These are phyloP conservation scores for Limonius californicus DNA, from an alignment of 1,140 invertebrate species.

Conservation along the genomic window DNA sequence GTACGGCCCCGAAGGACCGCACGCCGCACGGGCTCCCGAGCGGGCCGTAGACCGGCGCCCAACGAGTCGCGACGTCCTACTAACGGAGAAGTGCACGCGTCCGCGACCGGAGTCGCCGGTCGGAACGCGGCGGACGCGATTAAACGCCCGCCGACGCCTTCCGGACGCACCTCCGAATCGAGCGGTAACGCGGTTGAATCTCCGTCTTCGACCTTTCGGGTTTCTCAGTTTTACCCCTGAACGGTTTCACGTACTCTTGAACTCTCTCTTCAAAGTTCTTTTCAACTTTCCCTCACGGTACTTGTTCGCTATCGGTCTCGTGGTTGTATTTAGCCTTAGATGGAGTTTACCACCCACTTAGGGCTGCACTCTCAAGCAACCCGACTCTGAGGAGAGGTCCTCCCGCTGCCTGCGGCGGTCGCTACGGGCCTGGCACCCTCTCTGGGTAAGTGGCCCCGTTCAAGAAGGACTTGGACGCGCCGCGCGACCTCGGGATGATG, in stretches of 20 bases:
- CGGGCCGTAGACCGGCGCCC: conserved; percentile 44
- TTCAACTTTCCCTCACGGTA: conserved; percentile 89
- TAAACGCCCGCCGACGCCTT: conserved; percentile 39
- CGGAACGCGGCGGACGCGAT: conserved; percentile 32
- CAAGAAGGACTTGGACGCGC: conserved; percentile 64
- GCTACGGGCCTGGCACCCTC: conserved; percentile 61
- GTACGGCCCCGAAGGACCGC: conserved; percentile 27
- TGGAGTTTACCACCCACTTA: conserved; percentile 79
- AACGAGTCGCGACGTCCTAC: conserved; percentile 53
- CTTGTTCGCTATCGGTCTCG: conserved; percentile 87
- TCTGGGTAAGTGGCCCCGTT: conserved; percentile 63
- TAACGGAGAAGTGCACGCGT: conserved; percentile 52
- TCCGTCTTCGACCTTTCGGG: conserved; percentile 56
- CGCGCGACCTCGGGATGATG: conserved; percentile 45
- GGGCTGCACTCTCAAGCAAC: conserved; percentile 83
- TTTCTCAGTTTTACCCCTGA: conserved; percentile 59
- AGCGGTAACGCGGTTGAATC: conserved; percentile 52
- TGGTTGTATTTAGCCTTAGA: conserved; percentile 81
- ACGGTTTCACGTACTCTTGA: conserved; percentile 80
- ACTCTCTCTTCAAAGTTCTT: conserved; percentile 88
- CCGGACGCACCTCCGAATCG: conserved; percentile 34
- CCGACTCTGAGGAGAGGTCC: conserved; percentile 67
- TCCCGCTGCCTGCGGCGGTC: conserved; percentile 48
- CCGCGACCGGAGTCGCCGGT: conserved; percentile 41
- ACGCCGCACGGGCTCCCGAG: conserved; percentile 36